Evolutionary conservation across 2,797 vertebrate genomes (phyloP).

Genomic region (Pseudochirops cupreus): DNA sequence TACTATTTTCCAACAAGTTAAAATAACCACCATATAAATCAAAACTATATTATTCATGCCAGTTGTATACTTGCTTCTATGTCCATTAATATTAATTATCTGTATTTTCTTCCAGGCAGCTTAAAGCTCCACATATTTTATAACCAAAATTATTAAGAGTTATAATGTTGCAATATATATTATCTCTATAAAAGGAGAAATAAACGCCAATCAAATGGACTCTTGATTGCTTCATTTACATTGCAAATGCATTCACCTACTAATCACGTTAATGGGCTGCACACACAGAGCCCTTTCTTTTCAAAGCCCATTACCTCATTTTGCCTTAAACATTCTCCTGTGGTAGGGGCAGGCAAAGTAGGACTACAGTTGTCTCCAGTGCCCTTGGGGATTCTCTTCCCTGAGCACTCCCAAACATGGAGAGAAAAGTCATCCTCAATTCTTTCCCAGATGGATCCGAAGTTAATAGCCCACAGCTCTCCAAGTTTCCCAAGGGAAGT

Average conservation of each 20-base stretch:
- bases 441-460: not conserved
- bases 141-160: conserved; percentile 75
- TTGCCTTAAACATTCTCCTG: conserved; percentile 1
- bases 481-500: not conserved
- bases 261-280: conserved; percentile 72
- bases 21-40: conserved; percentile 73
- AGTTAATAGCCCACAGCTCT: not conserved
- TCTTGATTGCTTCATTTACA: conserved; percentile 73
- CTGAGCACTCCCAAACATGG: not conserved
- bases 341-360: not conserved
- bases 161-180: conserved; percentile 61
- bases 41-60: conserved; percentile 70
- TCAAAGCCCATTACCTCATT: conserved; percentile 44
- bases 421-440: not conserved
- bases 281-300: conserved; percentile 53
- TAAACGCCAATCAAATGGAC: conserved; percentile 75
- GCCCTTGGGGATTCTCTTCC: not conserved
- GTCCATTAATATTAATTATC: conserved; percentile 78
- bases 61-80: conserved; percentile 53
- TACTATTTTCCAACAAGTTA: conserved; percentile 61
- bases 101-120: conserved; percentile 66
- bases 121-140: conserved; percentile 72
- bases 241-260: conserved; percentile 61
- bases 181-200: conserved; percentile 75
- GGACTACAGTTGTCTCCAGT: not conserved